Evolutionary conservation across 2,797 vertebrate genomes (phyloP).

Genomic region (Dipus sagitta): DNA sequence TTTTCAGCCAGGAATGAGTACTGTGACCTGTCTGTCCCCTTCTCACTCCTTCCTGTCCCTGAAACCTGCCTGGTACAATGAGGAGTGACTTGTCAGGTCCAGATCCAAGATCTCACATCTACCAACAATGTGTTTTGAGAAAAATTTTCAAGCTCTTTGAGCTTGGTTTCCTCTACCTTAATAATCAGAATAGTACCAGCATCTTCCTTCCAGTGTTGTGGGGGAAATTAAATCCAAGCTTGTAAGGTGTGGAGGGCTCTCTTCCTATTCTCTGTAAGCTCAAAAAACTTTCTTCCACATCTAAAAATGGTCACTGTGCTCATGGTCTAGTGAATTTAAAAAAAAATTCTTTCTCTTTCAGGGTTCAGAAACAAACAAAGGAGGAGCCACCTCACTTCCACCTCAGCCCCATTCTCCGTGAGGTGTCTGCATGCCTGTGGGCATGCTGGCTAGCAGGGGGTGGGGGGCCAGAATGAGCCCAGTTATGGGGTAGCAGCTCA

Average conservation of each 20-base stretch:
- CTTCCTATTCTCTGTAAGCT: rapidly evolving
- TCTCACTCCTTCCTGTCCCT: too few relatives aligned
- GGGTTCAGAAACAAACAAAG: slow-evolving; percentile 19
- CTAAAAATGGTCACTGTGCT: background rate
- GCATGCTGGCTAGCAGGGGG: background rate
- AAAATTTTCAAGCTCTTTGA: rapidly evolving
- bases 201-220: rapidly evolving
- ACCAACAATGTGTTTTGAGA: background rate
- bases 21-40: background rate
- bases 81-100: background rate
- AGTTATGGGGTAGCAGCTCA: slow-evolving; percentile 68
- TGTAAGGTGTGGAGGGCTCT: rapidly evolving
- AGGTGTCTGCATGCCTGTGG: slow-evolving; percentile 63
- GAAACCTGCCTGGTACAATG: too few relatives aligned
- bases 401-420: too few relatives aligned
- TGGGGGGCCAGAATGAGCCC: slow-evolving; percentile 60
- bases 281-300: background rate
- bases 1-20: background rate
- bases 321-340: background rate
- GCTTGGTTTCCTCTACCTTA: background rate
- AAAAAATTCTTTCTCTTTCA: background rate
- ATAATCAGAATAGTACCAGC: background rate
- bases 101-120: rapidly evolving
- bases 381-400: background rate
- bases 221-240: rapidly evolving